Base-by-base conservation (phyloP, 2,888 invertebrate genomes). In the Epinotia demarniana region DNA sequence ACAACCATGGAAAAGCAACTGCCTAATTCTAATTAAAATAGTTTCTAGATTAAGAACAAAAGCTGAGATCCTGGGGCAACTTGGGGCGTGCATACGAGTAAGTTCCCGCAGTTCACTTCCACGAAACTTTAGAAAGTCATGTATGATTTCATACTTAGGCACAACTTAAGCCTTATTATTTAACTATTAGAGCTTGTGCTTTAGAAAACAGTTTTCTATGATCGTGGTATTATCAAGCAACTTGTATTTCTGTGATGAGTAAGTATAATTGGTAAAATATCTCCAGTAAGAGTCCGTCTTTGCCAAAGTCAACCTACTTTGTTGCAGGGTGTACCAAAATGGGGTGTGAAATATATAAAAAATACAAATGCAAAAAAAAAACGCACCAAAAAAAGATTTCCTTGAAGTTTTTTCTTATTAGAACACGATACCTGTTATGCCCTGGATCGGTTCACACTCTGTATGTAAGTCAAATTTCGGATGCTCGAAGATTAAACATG, bases 121-220 rank as follows among this genome's bases (percentile, higher is more conserved):
- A 53, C 75, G 53, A 53, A 75, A 75, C 70, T 70, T 70, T 60
- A 23, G 69, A 60, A 73, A 75, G 70, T 71, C 75, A 70, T 63
- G 70, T 71, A 70, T 70, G 75, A 75, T 71, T 75, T 70, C 70
- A 66, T 75, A 75, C 58, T 75, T 70, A 71, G 39, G 53, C 62
- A 57, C 23, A 60, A 75, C 74, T 70, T 60, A 66, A 23, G 53
- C 63, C 53, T 64, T 60, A 66, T 63, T 74, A 74, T 68, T 68
- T 53, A 67, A 61, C 27, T 73, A 67, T 46, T 73, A 58, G n/a
- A 68, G 53, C 55, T 33, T 61, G 33, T 58, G 53, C 53, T 53
- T 53, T 53, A 53, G 53, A 6, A n/a, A 53, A 53, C 16, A 5
- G 8, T 53, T n/a, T 53, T 53, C n/a, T 16, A 53, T 53, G 16